Base-by-base conservation (phyloP, 2,797 vertebrate species). In the Pangasius sanitwongsei region DNA sequence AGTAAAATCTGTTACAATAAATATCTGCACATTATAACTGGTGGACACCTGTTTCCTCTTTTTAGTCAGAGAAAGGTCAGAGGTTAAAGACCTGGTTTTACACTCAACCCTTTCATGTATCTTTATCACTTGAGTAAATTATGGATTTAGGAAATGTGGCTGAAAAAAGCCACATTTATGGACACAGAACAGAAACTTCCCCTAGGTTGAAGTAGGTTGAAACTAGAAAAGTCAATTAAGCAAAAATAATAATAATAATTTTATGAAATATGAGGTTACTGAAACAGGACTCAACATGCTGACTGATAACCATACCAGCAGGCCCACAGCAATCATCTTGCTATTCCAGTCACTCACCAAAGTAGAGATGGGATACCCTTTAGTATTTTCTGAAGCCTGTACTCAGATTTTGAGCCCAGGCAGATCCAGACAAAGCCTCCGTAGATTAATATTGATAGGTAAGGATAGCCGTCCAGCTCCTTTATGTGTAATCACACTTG, bases 391-490 rank as follows among this genome's bases (percentile, higher is more conserved):
- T 90, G 92, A 92, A 93, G 93, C 87, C 59, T 88, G 86, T 69
- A 92, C 83, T 88, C 90, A 92, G 91, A 90, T 20, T 91, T 85
- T 85, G 91, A 87, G 90, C 92, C 92, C 91, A 92, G 92, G 89
- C 48, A 82, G 77, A 81, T 65, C 92, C 93, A 92, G 92, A 86
- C 91, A 85, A 84, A 90, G 92, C 94, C 93, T 94, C 63, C 74
- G 89, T 92, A 93, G 93, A 88, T 83, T 93, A 94, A 96, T 94
- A 96, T 89, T 95, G 92, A 88, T 93, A 91, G 90, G 89, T 67
- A 94, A 92, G 94, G 91, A 90, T 92, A 93, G 93, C 93, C 93
- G 95, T 94, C 94, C 95, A 92, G 63, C 94, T 95, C 92, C 93
- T 94, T 91, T 93, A 92, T 90, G 94, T 94, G 91, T 93, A 92